Evolutionary conservation across 1,140 invertebrate species (phyloP), one percentile per base, ranked within the genome.

Genomic region (Zaprionus davidi): DNA sequence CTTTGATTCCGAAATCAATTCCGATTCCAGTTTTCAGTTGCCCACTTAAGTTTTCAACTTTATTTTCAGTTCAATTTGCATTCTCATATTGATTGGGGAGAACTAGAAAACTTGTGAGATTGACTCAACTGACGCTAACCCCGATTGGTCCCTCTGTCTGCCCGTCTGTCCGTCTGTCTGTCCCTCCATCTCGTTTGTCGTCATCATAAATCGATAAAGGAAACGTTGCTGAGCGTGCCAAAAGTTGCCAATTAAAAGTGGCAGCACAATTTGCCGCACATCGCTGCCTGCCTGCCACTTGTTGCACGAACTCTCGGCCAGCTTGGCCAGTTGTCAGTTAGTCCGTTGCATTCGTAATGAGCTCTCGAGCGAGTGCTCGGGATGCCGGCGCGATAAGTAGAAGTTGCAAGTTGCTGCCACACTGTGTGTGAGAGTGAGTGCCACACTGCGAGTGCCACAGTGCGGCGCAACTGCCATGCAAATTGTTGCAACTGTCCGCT

Each of bases 191-290:
- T 34, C 5, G 51, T 20, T 13, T 55, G 59, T 69, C 68, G 62
- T 71, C 69, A 72, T 67, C 75, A 73, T 79, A 72, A 83, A 78
- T 78, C 84, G 84, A 83, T 78, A 78, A 70, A 53, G 67, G 60
- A 60, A 86, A 77, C 71, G 73, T 53, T 59, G 51, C 49, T 58
- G 70, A 82, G 76, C 79, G 76, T 86, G 79, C 76, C 79, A 78
- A 87, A 87, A 79, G 83, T 87, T 80, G 68, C 83, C 83, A 87
- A 87, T 82, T 83, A 83, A 79, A 87, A 73, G 57, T 73, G 75
- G 70, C 75, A 77, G 70, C 64, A 64, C 70, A 73, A 72, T 72
- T 70, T 71, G 74, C 58, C 56, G 49, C 57, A 51, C 62, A 76
- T 11, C 55, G 31, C n/a, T n/a, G 24, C 31, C 36, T 22, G 63